Percentiles rank a stretch among this genome's conserved stretches.
Evolutionary conservation across 1,140 invertebrate species (phyloP).

Genomic region (Drosophila bifasciata): DNA sequence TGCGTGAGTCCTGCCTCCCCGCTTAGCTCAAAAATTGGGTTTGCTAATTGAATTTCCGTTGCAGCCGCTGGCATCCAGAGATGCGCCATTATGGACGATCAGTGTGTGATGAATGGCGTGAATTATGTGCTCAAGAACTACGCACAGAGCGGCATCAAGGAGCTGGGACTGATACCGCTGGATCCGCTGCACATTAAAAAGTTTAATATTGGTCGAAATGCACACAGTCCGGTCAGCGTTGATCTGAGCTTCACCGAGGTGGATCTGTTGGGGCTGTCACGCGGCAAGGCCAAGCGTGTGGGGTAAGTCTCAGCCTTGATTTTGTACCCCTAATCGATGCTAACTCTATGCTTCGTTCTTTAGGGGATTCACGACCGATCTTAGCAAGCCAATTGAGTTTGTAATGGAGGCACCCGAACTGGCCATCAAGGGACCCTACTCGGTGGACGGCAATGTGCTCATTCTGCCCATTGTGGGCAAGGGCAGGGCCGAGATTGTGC

Average conservation of each 20-base stretch:
- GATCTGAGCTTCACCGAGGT: conserved; percentile 81
- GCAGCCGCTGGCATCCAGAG: conserved; percentile 54
- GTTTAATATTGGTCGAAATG: conserved; percentile 58
- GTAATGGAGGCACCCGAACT: conserved; percentile 60
- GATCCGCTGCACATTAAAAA: conserved; percentile 72
- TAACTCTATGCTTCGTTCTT: neutral
- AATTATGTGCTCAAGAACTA: conserved; percentile 56
- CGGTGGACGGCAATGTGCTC: conserved; percentile 85
- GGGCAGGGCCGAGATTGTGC: conserved; percentile 70
- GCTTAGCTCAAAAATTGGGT: conserved; percentile 3
- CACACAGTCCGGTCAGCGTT: conserved; percentile 68
- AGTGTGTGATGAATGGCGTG: conserved; percentile 49
- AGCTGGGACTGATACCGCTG: conserved; percentile 50
- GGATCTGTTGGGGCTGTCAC: conserved; percentile 75
- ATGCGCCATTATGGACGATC: conserved; percentile 45
- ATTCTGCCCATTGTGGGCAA: conserved; percentile 86
- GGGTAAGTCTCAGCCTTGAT: conserved; percentile 40
- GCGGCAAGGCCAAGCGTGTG: conserved; percentile 40
- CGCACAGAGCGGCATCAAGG: conserved; percentile 49
- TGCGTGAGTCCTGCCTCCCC: conserved; percentile 13
- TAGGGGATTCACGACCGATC: conserved; percentile 58
- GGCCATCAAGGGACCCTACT: conserved; percentile 84
- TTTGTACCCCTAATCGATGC: neutral
- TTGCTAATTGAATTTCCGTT: neutral
- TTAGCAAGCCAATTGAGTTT: conserved; percentile 37